Percentiles rank a stretch among this genome's conserved stretches.
These are phyloP conservation scores for Macrobrachium nipponense DNA, from an alignment of 1,140 invertebrate genomes.

Conservation along the genomic window DNA sequence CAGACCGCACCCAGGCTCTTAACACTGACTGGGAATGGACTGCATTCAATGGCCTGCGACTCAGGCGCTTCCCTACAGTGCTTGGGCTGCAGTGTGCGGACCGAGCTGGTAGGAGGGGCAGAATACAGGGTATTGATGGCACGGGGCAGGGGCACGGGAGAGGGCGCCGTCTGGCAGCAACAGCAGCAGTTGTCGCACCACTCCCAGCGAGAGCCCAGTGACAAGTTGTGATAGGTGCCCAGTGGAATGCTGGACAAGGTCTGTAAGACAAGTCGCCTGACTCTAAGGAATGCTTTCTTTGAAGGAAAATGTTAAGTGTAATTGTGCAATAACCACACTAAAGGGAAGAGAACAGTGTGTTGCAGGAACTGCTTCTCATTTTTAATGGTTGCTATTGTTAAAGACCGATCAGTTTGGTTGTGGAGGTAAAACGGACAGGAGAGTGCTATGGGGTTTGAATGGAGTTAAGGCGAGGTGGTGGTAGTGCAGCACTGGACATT, in stretches of 20 bases:
- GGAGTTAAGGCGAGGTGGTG: slow-evolving; percentile 53
- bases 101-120: slow-evolving; percentile 55
- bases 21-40: slow-evolving; percentile 49
- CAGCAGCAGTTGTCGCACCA: slow-evolving; percentile 42
- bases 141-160: slow-evolving; percentile 60
- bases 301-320: slow-evolving; percentile 58
- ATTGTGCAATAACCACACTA: slow-evolving; percentile 63
- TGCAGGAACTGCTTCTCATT: slow-evolving; percentile 61
- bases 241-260: slow-evolving; percentile 59
- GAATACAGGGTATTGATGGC: slow-evolving; percentile 61
- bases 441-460: slow-evolving; percentile 39
- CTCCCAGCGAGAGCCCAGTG: slow-evolving; percentile 54
- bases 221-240: slow-evolving; percentile 62
- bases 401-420: slow-evolving; percentile 54
- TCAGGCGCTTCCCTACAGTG: slow-evolving; percentile 60
- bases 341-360: slow-evolving; percentile 50
- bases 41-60: slow-evolving; percentile 33
- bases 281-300: slow-evolving; percentile 58
- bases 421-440: slow-evolving; percentile 45
- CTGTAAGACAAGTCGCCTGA: slow-evolving; percentile 61
- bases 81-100: slow-evolving; percentile 49
- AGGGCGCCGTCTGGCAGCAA: slow-evolving; percentile 52
- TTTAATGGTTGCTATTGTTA: slow-evolving; percentile 39
- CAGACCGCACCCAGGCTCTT: slow-evolving; percentile 49
- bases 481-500: slow-evolving; percentile 56